Evolutionary conservation across 2,888 invertebrate species (phyloP).

Genomic region (Cataglyphis albicans): DNA sequence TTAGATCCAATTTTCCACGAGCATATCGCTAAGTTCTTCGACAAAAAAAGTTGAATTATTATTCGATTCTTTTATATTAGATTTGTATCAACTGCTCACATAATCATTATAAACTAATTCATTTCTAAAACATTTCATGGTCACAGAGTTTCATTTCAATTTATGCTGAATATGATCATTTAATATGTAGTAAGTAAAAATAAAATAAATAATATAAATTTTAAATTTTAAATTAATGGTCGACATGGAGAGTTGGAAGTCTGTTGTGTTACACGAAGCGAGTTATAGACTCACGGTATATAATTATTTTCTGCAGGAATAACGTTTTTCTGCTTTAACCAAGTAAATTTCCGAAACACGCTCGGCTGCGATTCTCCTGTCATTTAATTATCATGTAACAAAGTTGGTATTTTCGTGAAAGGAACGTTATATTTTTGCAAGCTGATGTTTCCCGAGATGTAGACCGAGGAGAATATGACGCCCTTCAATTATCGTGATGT

Average conservation of each 20-base stretch:
- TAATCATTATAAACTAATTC: neutral
- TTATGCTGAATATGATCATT: constrained; percentile 2
- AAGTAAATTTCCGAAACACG: constrained; percentile 8
- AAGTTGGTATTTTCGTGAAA: constrained; percentile 24
- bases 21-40: neutral
- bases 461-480: constrained; percentile 9
- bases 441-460: neutral
- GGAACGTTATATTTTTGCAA: neutral
- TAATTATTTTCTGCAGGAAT: constrained; percentile 42
- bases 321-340: neutral
- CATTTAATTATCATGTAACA: constrained; percentile 30
- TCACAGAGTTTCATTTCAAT: constrained; percentile 9
- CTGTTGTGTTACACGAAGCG: constrained; percentile 2
- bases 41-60: neutral
- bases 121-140: neutral
- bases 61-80: constrained; percentile 3
- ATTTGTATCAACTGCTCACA: neutral
- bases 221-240: neutral
- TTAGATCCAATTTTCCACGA: constrained; percentile 25
- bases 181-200: neutral
- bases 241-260: neutral
- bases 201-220: neutral
- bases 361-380: neutral
- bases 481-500: constrained; percentile 9
- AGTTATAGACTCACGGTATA: constrained; percentile 1